Base-by-base conservation (phyloP, 2,113 vertebrate genomes). In the Lycaon pictus region DNA sequence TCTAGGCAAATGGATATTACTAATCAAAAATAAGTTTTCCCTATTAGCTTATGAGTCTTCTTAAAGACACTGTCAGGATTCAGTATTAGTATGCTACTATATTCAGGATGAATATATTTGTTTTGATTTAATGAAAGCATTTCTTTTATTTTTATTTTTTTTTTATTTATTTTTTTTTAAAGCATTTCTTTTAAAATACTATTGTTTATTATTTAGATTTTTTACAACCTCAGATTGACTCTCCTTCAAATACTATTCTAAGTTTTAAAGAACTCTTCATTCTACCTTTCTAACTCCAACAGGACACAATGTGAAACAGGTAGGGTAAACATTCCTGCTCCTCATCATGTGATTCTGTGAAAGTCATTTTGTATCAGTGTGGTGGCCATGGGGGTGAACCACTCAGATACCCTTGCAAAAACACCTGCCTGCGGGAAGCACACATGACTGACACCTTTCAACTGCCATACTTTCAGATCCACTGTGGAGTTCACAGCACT, bases 91-190 rank as follows among this genome's bases (percentile, higher is more conserved):
- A 81, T 77, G 35, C 85, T 92, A 65, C 37, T 58, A 74, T 62
- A 48, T 43, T 97, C 62, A 93, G 76, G 22, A 87, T 74, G 87
- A 92, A 92, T 88, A 32, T 90, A 55, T 91, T 77, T 95, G 69
- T 95, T 93, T 92, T 48, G 81, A 92, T 90, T 60, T 95, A 92
- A 93, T 55, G 48, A 79, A 97, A 77, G 12, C 29, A 85, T 96
- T 92, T 94, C 65, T 27, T 89, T 89, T 86, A 67, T n/a, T n/a
- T n/a, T n/a, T n/a, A n/a, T n/a, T n/a, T n/a, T n/a, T n/a, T n/a
- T n/a, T n/a, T n/a, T n/a, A n/a, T n/a, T n/a, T n/a, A n/a, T n/a
- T n/a, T n/a, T n/a, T n/a, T n/a, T n/a, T n/a, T n/a, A 79, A 97
- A 77, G 12, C 29, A 85, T 96, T 92, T 94, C 65, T 27, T 89